Percentiles rank a stretch among this genome's conserved stretches.
These are phyloP conservation scores for Sitodiplosis mosellana DNA, from an alignment of 1,140 invertebrate species.

Conservation along the genomic window DNA sequence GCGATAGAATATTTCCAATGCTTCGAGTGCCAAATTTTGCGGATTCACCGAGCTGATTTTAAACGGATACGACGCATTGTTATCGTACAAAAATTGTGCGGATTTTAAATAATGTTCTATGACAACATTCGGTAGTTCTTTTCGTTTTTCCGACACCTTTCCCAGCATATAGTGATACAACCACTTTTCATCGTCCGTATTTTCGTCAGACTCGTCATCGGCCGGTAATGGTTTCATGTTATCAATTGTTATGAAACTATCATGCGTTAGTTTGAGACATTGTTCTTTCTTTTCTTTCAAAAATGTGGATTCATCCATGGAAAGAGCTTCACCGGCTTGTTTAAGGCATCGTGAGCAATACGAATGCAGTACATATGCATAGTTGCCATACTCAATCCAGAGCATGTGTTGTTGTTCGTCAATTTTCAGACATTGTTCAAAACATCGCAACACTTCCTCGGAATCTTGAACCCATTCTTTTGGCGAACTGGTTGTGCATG, in stretches of 20 bases:
- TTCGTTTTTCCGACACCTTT: constrained; percentile 73
- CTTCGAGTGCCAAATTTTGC: constrained; percentile 70
- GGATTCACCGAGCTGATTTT: constrained; percentile 73
- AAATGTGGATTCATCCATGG: constrained; percentile 54
- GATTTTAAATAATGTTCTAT: constrained; percentile 60
- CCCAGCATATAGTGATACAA: constrained; percentile 82
- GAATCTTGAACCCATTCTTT: constrained; percentile 4
- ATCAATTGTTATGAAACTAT: constrained; percentile 58
- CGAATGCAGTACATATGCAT: constrained; percentile 9
- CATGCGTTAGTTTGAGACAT: constrained; percentile 52
- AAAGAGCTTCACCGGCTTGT: constrained; percentile 52
- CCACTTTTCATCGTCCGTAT: constrained; percentile 56
- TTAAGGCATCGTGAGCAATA: constrained; percentile 9
- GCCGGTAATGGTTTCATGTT: constrained; percentile 29
- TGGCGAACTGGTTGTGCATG: constrained; percentile 36
- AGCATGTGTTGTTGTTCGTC: constrained; percentile 6
- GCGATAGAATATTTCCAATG: constrained; percentile 67
- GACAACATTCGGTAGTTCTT: constrained; percentile 49
- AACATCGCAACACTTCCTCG: constrained; percentile 10
- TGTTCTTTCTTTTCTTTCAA: constrained; percentile 57
- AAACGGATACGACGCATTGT: constrained; percentile 65
- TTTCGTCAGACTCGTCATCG: constrained; percentile 29
- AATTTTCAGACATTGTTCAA: constrained; percentile 9
- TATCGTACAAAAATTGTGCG: constrained; percentile 52
- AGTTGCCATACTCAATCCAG: constrained; percentile 13